phyloP scores from a whole-genome alignment of 2,113 vertebrate genomes.

The Xenus cinereus region DNA sequence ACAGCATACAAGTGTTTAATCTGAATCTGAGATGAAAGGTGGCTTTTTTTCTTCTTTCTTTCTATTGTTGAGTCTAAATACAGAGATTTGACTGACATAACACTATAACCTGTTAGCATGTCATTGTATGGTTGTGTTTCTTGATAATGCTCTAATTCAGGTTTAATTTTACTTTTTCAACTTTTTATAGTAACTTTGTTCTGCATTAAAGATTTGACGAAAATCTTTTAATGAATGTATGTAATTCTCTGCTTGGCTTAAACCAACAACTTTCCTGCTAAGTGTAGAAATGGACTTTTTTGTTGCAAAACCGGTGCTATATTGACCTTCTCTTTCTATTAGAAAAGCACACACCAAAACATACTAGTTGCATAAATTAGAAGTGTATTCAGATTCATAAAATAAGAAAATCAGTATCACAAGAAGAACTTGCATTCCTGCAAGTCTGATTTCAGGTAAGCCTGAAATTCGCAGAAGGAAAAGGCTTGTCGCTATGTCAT shows the following conservation, averaged over 20 bases:
- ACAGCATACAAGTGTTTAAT: not conserved
- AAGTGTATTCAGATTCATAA: not conserved
- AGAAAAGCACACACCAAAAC: not conserved
- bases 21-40: not conserved
- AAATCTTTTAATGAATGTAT: not conserved
- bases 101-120: not conserved
- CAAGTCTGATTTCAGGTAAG: not conserved
- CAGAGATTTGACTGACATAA: not conserved
- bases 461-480: not conserved
- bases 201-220: not conserved
- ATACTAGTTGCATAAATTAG: not conserved
- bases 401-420: fast-evolving
- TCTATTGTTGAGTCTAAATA: not conserved
- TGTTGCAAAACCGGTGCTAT: not conserved
- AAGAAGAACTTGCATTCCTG: not conserved
- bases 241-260: not conserved
- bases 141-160: not conserved
- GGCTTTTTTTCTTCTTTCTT: not conserved
- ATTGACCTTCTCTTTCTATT: not conserved
- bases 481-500: not conserved
- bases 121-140: not conserved
- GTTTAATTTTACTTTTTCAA: not conserved
- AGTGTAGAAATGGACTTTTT: not conserved
- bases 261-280: not conserved
- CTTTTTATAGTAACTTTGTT: not conserved